Base-by-base conservation (phyloP, 2,797 vertebrate genomes). In the Sebastes cheni region DNA sequence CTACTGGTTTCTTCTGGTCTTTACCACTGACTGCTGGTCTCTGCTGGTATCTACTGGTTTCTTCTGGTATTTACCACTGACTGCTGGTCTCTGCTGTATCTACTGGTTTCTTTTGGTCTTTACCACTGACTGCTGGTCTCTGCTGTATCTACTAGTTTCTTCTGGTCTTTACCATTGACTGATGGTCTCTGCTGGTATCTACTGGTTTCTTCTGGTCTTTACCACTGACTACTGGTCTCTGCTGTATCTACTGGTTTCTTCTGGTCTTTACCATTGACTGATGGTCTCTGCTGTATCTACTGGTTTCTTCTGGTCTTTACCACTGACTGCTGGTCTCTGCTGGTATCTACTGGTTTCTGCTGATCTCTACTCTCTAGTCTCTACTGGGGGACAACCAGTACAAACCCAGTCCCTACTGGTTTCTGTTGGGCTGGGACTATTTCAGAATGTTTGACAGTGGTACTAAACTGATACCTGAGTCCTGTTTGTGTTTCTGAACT, bases 11-110 rank as follows among this genome's bases (percentile, higher is more conserved):
- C 12, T 39, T 39, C 34, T 36, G 11, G 34, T 36, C 1, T 39
- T 4, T 32, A 13, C 7, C 36, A 10, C 0, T 62, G 1, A 66
- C 0, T 59, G 6, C n/a, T 56, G 9, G 7, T 39, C 0, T 39
- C 36, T 14, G 0, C 36, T 39, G 36, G 36, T 36, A 12, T 34
- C 34, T 11, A 39, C 36, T 36, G 34, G 11, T 36, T 36, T 36
- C 11, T 36, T 12, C 9, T n/a, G 4, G 3, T 30, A 0, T 71
- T 0, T 65, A 0, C 60, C 16, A 1, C 5, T 55, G n/a, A 22
- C n/a, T 55, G 0, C 4, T 55, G 11, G 7, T 34, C 9, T 34
- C 32, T 34, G 9, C 32, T 34, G 8, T 39, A 13, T 13, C 36
- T 13, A 39, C 36, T 39, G 12, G 4, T 39, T 39, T 39, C 12